These are phyloP conservation scores for crab-eating macaque (Macaca fascicularis) DNA, from an alignment of 2,113 vertebrate genomes.

Conservation along the genomic window T2T-MFA8v1.1 NC_088390.1:51851001-51851500, in stretches of 20 bases:
- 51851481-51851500: too few relatives aligned
- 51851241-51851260: not conserved
- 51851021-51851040: not conserved
- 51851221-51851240: not conserved
- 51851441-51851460: too few relatives aligned
- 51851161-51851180: not conserved
- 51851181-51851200: not conserved
- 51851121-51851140: not conserved
- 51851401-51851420: too few relatives aligned
- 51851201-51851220: not conserved
- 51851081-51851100: constrained; percentile 16
- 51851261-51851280: not conserved
- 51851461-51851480: too few relatives aligned
- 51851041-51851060: not conserved
- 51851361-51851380: too few relatives aligned
- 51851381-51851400: too few relatives aligned
- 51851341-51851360: not conserved
- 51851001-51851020: not conserved
- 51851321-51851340: not conserved
- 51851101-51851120: not conserved
- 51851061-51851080: not conserved
- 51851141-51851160: not conserved
- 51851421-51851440: too few relatives aligned
- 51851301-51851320: not conserved
- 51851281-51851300: not conserved